A percentile compares a stretch with the other conserved stretches of the same genome.
Evolutionary conservation across 2,888 invertebrate species (phyloP).

Genomic region (Drosophila fulvimacula): DNA sequence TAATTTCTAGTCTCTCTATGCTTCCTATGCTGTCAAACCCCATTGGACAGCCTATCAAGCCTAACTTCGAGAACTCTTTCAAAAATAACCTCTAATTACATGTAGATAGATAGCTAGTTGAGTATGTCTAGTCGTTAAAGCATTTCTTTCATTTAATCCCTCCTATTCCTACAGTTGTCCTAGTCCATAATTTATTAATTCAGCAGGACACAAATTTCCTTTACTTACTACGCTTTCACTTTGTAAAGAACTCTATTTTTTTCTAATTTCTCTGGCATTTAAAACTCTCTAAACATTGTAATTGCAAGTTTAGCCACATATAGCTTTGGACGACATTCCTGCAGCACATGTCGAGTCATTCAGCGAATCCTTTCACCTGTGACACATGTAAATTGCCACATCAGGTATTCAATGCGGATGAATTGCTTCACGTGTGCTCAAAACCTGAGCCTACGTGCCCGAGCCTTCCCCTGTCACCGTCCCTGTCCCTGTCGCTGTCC

Average conservation of each 20-base stretch:
- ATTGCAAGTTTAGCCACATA: constrained; percentile 1
- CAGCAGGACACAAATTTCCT: background rate
- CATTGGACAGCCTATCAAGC: no score
- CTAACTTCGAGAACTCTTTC: no score
- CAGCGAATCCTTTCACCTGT: constrained; percentile 38
- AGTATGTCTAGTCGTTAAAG: no score
- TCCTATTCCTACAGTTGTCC: background rate
- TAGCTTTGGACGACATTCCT: constrained; percentile 5
- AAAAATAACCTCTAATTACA: no score
- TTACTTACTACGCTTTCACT: background rate
- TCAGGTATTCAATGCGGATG: constrained; percentile 51
- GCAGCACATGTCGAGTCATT: constrained; percentile 20
- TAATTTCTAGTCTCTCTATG: background rate
- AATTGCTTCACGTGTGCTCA: constrained; percentile 23
- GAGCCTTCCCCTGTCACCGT: background rate
- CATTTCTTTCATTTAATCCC: background rate
- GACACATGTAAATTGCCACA: constrained; percentile 60
- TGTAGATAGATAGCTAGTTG: no score
- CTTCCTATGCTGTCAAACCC: no score
- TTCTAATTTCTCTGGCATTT: background rate
- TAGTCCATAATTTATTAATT: background rate
- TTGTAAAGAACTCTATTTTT: background rate
- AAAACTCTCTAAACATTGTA: constrained; percentile 11
- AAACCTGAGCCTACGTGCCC: constrained; percentile 39
- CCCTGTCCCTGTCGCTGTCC: background rate